Percentiles rank a stretch among this genome's conserved stretches.
These are phyloP conservation scores for Rynchops niger DNA, from an alignment of 2,113 vertebrate genomes.

Conservation along the genomic window DNA sequence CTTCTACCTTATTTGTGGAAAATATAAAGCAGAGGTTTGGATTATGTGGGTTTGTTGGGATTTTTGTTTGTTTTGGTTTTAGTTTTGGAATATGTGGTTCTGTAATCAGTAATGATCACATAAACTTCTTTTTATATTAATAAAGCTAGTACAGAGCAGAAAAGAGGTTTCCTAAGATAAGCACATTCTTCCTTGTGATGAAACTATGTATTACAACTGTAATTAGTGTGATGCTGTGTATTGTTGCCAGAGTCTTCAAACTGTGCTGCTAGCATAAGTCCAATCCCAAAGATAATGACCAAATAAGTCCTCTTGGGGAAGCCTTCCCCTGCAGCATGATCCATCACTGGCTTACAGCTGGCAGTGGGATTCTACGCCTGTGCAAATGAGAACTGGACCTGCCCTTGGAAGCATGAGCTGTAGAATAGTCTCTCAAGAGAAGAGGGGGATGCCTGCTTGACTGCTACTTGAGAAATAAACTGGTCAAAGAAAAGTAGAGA, in stretches of 20 bases:
- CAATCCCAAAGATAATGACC: rapidly evolving
- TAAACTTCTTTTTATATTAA: not conserved
- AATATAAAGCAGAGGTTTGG: not conserved
- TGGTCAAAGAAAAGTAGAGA: not conserved
- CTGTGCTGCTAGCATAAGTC: not conserved
- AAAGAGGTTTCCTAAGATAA: not conserved
- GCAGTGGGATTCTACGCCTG: not conserved
- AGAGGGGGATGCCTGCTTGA: not conserved
- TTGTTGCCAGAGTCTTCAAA: not conserved
- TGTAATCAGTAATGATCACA: not conserved
- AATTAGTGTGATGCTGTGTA: not conserved
- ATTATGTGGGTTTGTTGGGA: not conserved
- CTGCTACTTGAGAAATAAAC: not conserved
- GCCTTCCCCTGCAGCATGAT: not conserved
- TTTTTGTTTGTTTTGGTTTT: not conserved
- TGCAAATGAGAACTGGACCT: not conserved
- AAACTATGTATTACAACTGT: not conserved
- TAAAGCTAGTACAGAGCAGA: not conserved
- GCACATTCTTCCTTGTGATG: not conserved
- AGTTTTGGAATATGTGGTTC: not conserved
- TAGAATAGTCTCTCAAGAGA: not conserved
- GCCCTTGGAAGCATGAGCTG: not conserved
- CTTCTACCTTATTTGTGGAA: not conserved
- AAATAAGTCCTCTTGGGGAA: not conserved
- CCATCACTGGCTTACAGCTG: not conserved